These are phyloP conservation scores for Ceyx melanurus DNA, from an alignment of 2,113 vertebrate genomes.

Conservation along the genomic window DNA sequence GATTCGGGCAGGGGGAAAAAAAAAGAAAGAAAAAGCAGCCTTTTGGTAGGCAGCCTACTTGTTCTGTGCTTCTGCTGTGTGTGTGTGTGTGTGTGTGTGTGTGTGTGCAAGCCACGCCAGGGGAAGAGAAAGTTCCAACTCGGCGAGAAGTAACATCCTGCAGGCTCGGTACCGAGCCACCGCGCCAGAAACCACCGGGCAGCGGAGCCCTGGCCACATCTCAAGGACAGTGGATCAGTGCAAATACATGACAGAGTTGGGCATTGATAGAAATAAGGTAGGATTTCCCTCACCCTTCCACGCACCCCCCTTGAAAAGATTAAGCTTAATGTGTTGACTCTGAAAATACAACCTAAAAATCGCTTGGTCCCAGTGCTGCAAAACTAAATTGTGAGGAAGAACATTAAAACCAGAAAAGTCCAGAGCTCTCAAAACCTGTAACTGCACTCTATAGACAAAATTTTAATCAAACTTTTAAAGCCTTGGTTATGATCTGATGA, in stretches of 20 bases:
- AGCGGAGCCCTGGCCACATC: neutral
- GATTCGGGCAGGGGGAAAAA: neutral
- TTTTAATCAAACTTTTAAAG: conserved; percentile 72
- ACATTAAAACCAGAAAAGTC: conserved; percentile 18
- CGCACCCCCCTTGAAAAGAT: neutral
- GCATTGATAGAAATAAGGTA: neutral
- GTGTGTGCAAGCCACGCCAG: conserved; percentile 20
- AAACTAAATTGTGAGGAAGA: neutral
- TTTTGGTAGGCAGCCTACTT: conserved; percentile 59
- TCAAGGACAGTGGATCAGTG: neutral
- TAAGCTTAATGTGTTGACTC: neutral
- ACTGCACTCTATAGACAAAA: conserved; percentile 42
- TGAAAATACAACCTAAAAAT: conserved; percentile 21
- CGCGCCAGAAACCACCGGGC: neutral
- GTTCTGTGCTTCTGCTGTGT: conserved; percentile 37
- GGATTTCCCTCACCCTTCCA: neutral
- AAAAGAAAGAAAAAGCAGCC: conserved; percentile 9
- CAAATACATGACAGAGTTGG: neutral
- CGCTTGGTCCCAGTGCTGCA: neutral
- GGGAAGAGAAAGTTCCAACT: conserved; percentile 36
- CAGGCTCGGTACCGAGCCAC: neutral
- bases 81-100: neutral
- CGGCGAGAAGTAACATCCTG: conserved; percentile 39
- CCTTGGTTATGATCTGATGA: conserved; percentile 65
- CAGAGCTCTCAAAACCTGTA: conserved; percentile 24